phyloP scores from a whole-genome alignment of 2,113 vertebrate genomes.

The Hemiscyllium ocellatum region DNA sequence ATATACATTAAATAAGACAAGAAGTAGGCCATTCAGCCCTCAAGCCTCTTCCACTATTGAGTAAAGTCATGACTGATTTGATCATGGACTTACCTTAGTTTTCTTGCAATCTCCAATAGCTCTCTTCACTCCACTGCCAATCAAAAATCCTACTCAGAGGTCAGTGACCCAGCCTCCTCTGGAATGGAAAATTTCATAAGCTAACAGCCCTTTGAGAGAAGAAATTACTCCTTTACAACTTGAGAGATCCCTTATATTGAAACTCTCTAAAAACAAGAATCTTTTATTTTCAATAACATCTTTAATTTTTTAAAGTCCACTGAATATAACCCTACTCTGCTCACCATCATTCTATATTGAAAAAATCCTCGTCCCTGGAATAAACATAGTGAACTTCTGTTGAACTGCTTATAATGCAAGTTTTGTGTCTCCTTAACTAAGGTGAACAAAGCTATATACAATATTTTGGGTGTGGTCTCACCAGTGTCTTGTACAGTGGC shows the following conservation, averaged over 20 bases:
- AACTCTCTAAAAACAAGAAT: neutral
- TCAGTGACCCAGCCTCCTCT: neutral
- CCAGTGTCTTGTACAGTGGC: neutral
- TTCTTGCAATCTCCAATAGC: neutral
- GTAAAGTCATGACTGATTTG: neutral
- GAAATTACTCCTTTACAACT: neutral
- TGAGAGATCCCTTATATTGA: too few relatives aligned
- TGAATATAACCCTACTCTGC: neutral
- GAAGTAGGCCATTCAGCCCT: neutral
- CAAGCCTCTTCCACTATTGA: neutral
- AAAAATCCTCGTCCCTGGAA: neutral
- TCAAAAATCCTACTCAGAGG: neutral
- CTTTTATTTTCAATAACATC: neutral
- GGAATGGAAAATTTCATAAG: too few relatives aligned
- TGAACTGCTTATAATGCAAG: neutral
- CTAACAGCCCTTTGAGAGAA: neutral
- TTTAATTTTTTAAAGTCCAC: neutral
- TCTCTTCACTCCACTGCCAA: neutral
- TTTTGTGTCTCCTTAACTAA: neutral
- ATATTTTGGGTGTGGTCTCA: neutral
- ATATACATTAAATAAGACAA: neutral
- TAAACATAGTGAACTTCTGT: neutral
- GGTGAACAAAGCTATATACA: neutral
- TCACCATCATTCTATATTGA: neutral
- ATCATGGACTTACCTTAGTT: neutral